Evolutionary conservation across 37 sponge, comb jelly and placozoan genomes (phyloP).

Genomic region (Haliclona indistincta): DNA sequence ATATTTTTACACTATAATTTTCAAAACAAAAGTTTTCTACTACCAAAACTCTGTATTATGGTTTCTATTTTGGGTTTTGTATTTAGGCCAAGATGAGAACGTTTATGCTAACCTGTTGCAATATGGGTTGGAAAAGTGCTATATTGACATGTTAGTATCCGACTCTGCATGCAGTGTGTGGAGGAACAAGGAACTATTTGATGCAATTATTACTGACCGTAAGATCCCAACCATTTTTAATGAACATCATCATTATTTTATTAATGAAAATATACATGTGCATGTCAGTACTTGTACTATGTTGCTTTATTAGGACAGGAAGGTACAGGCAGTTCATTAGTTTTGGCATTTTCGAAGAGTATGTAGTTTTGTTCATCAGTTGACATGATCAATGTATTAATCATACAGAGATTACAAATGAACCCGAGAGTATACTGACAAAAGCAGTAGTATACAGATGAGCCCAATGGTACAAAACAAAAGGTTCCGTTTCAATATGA

Average conservation of each 20-base stretch:
- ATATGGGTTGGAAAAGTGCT: conserved; percentile 69
- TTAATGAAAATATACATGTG: neutral
- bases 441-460: no score
- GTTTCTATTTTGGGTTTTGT: neutral
- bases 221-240: conserved; percentile 21
- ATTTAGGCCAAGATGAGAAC: conserved; percentile 70
- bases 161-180: conserved; percentile 77
- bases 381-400: no score
- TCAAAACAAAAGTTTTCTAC: conserved; percentile 14
- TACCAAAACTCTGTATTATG: conserved; percentile 20
- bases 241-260: no score
- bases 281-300: no score
- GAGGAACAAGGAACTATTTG: conserved; percentile 72
- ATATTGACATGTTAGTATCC: conserved; percentile 77
- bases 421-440: no score
- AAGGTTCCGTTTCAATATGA: no score
- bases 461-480: no score
- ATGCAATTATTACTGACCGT: conserved; percentile 96
- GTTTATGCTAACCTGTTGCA: conserved; percentile 62
- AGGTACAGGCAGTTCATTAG: no score
- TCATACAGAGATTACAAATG: no score
- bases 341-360: no score
- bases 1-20: neutral
- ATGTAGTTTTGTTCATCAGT: no score
- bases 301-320: no score